A percentile compares a stretch with the other conserved stretches of the same genome.
These are phyloP conservation scores for Rhipidura dahli DNA, from an alignment of 2,113 vertebrate genomes.

Conservation along the genomic window DNA sequence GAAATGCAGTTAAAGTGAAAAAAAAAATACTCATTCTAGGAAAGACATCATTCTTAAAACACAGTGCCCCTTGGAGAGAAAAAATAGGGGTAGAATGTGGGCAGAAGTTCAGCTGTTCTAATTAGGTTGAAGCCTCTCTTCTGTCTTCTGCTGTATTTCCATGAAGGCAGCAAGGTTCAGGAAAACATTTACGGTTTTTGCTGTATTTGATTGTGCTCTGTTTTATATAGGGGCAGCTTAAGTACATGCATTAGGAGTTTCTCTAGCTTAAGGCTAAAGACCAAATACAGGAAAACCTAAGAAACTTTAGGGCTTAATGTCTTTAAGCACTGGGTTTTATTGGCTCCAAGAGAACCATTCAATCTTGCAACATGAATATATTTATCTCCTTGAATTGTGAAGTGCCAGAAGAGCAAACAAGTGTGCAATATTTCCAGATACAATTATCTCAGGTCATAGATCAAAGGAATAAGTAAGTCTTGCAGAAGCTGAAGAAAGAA, in stretches of 20 bases:
- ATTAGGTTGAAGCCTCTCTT: not conserved
- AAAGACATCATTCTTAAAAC: not conserved
- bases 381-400: not conserved
- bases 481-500: not conserved
- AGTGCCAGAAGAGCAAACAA: not conserved
- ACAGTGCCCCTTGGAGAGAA: not conserved
- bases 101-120: not conserved
- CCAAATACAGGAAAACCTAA: not conserved
- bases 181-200: not conserved
- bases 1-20: not conserved
- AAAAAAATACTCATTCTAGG: not conserved
- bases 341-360: not conserved
- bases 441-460: not conserved
- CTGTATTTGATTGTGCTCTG: not conserved
- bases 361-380: not conserved
- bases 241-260: not conserved
- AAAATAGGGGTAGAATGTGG: rapidly evolving
- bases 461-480: not conserved
- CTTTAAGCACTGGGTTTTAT: not conserved
- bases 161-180: not conserved
- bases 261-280: not conserved
- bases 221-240: not conserved
- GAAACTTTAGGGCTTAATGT: not conserved
- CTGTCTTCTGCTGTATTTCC: not conserved
- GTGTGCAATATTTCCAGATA: not conserved